Evolutionary conservation across 2,888 invertebrate genomes (phyloP).

Genomic region (Callinectes sapidus): DNA sequence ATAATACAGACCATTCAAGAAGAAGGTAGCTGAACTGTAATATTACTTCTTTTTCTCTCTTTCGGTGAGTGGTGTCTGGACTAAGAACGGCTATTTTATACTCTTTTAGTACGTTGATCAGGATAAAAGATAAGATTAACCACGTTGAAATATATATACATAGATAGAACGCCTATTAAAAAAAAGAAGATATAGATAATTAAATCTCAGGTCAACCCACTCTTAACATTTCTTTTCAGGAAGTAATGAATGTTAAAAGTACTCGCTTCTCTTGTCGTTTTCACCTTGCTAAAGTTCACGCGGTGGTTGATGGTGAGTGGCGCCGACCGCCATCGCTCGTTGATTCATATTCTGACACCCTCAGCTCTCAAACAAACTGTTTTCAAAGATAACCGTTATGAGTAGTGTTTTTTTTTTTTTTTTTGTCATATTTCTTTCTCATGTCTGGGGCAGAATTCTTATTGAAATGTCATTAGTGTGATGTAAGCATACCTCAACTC

Average conservation of each 20-base stretch:
- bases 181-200: neutral
- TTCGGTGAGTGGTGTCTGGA: neutral
- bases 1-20: too few species aligned
- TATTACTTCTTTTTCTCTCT: neutral
- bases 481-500: too few species aligned
- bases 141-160: neutral
- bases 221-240: too few species aligned
- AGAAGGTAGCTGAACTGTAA: neutral
- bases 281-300: neutral
- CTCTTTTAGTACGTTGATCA: neutral
- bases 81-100: neutral
- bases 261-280: too few species aligned
- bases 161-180: neutral
- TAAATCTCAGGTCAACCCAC: neutral
- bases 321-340: neutral
- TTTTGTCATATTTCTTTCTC: too few species aligned
- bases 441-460: too few species aligned
- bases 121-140: neutral
- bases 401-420: too few species aligned
- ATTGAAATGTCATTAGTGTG: too few species aligned
- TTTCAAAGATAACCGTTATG: too few species aligned
- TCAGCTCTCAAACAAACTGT: too few species aligned
- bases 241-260: too few species aligned
- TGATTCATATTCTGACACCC: too few species aligned
- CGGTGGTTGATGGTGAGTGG: neutral